Base-by-base conservation (phyloP, 2,797 vertebrate species). In the Borostomias antarcticus region DNA sequence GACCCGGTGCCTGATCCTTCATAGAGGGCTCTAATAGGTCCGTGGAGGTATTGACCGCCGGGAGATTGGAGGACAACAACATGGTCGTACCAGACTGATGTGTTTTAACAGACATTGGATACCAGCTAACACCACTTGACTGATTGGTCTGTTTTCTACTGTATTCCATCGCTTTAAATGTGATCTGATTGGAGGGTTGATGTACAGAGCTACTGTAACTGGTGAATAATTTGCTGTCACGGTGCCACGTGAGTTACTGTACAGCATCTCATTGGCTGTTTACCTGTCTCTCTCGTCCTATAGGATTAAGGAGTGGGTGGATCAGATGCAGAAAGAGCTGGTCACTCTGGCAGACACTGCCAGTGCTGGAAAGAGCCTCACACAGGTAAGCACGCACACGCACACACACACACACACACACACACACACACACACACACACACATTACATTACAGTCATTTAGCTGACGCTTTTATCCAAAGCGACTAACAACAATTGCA, bases 251-350 rank as follows among this genome's bases (percentile, higher is more conserved):
- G 35, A 45, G 40, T 45, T n/a, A 3, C n/a, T n/a, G n/a, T n/a
- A n/a, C n/a, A n/a, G n/a, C n/a, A 57, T 53, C 70, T 57, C 57
- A 71, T 57, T 66, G 47, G 10, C 32, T 75, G 47, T 81, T 58
- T 80, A 58, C 29, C 21, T 70, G 11, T 37, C 19, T 78, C 54
- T 74, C 73, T 80, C 80, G 73, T 74, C 82, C 72, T 53, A 15
- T 33, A 98, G 96, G 83, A 96, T 99, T 87, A 97, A 97, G 78
- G 94, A 94, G 58, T 99, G 97, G 97, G 97, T 97, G 72, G 95
- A 97, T 83, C 95, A 96, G 87, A 97, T 98, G 95, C 96, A 99
- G 84, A 94, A 95, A 74, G 96, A 99, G 74, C 94, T 99, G 0
- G 93, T 98, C 64, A 93, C 86, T 1, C 78, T 99, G 79, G 95